Base-by-base conservation (phyloP, 92 coral and sea anemone species). In the Porites rus region DNA sequence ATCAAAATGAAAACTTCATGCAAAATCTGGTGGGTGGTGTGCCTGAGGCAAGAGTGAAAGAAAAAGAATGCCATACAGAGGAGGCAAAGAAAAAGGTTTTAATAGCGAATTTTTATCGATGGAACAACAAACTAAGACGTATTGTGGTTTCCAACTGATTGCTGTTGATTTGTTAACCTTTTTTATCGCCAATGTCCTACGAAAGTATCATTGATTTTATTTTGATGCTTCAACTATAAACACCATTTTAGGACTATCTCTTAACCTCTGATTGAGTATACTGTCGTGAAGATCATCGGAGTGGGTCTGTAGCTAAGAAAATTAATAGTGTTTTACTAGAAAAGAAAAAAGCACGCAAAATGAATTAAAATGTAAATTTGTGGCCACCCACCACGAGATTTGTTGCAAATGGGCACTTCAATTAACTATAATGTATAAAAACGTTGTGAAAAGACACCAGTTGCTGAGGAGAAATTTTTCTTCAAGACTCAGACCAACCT, bases 281-380 rank as follows among this genome's bases (percentile, higher is more conserved):
- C 51, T 68, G 75, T 46, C 14, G 18, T 46, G 60, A 13, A 50
- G 59, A 19, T 51, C 18, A 52, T 74, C 18, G 66, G 5, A 62
- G 66, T 62, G n/a, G 66, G 12, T 13, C 11, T 54, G 60, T 13
- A 13, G 60, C 46, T 38, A 38, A 38, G 46, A 38, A 38, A 38
- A 38, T 38, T 38, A 38, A 13, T 13, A 13, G 11, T 10, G 11
- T 54, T 54, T 54, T 10, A 10, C 13, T 54, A 10, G 12, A 10
- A 10, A 54, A 54, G 59, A 54, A 54, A 54, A 54, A 54, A 10
- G 60, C 60, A 54, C 60, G 14, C 60, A 53, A 74, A 38, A 52
- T 74, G 63, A 53, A 74, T 74, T 74, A 51, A 74, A 53, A 62
- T 74, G 78, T 51, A 74, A 51, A 74, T 74, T 74, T 17, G 21